A percentile compares a stretch with the other conserved stretches of the same genome.
phyloP scores from a whole-genome alignment of 2,113 vertebrate species.

The Rhodinocichla rosea region DNA sequence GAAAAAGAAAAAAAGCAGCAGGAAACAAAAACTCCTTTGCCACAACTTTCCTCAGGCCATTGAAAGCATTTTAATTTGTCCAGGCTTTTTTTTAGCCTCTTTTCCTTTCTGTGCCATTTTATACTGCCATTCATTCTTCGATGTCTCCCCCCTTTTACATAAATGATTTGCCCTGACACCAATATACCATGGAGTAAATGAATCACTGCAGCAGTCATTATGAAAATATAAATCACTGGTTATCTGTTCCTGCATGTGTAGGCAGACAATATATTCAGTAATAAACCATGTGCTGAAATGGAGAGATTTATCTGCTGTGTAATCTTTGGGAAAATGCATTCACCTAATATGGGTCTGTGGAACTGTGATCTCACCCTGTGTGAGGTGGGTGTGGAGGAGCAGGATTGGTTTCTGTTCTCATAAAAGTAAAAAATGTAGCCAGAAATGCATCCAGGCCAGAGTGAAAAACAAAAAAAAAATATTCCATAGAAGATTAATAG shows the following conservation, averaged over 20 bases:
- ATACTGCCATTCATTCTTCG: not conserved
- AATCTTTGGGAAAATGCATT: constrained; percentile 38
- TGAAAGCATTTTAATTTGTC: not conserved
- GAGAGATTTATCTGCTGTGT: constrained; percentile 30
- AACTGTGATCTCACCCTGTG: constrained; percentile 11
- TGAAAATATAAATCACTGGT: constrained; percentile 60
- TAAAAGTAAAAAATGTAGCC: not conserved
- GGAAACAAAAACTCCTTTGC: not conserved
- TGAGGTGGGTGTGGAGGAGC: not conserved
- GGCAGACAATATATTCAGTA: constrained; percentile 36
- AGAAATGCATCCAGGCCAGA: not conserved
- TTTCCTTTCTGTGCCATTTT: not conserved
- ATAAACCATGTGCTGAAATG: constrained; percentile 39
- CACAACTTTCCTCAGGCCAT: not conserved
- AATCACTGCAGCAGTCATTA: constrained; percentile 58
- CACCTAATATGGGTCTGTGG: not conserved
- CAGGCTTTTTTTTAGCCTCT: not conserved
- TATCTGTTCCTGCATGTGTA: constrained; percentile 49
- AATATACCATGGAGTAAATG: constrained; percentile 35
- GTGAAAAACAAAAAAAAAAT: not conserved
- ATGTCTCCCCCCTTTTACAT: constrained; percentile 8
- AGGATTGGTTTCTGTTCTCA: not conserved
- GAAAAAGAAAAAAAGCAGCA: not conserved
- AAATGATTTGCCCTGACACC: constrained; percentile 45
- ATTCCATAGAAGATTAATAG: not conserved